Base-by-base conservation (phyloP, 2,113 vertebrate genomes). In the Malurus alboscapulatus region DNA sequence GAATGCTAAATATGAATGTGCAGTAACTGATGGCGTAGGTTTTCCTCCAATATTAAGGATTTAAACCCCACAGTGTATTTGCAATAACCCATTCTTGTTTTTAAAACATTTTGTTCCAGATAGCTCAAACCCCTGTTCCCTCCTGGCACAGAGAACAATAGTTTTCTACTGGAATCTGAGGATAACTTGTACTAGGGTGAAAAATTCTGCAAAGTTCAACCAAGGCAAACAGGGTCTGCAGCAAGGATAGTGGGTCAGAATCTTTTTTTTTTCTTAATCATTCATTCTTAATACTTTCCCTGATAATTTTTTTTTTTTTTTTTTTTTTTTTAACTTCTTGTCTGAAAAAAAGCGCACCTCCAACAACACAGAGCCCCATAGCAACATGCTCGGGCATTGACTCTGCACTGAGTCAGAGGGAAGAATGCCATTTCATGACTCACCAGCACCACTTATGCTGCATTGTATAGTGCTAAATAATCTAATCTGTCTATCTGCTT, bases 401-500 rank as follows among this genome's bases (percentile, higher is more conserved):
- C 75, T 94, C 59, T n/a, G 61, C 79, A 93, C 92, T 96, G 95
- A 96, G 85, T 96, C 95, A 96, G 87, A 95, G 79, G 90, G 87
- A 95, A 88, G 90, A 93, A 93, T 94, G 95, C 91, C 94, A 95
- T 88, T 85, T 72, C 71, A 25, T 96, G 95, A 96, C 92, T 96
- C 95, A 96, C 94, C 94, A 94, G 65, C 90, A 94, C 40, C 90
- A 92, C 90, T 96, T 92, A 78, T 86, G 68, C 85, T 75, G 90
- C 75, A 94, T 45, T 95, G 94, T 96, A 93, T 92, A 66, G 87
- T 61, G 92, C 94, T 95, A 96, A 96, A 96, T 95, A 96, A 96
- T 96, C 94, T 96, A 91, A 96, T 96, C 96, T 92, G 87, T 93
- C 94, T 92, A 95, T 96, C 95, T 95, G 42, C 85, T 96, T 57